These are phyloP conservation scores for Alaudala cheleensis DNA, from an alignment of 2,113 vertebrate species.

Conservation along the genomic window DNA sequence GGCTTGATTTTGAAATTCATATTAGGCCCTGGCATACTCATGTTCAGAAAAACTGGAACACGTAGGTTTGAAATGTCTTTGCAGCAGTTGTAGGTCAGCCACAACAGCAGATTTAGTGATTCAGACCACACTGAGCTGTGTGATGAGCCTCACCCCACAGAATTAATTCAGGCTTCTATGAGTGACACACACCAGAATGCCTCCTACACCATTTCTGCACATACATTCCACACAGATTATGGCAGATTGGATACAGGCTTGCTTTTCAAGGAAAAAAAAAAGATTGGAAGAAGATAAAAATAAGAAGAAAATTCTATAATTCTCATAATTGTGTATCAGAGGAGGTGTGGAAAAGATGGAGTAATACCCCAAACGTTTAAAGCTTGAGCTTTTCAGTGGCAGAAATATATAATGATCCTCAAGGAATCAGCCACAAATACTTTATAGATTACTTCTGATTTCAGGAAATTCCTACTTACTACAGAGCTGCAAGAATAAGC, in stretches of 20 bases:
- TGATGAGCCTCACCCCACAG: not conserved
- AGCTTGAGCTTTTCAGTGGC: not conserved
- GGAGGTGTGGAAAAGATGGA: not conserved
- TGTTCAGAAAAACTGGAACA: not conserved
- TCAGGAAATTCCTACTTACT: not conserved
- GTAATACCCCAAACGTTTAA: not conserved
- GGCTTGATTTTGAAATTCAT: slow-evolving; percentile 11
- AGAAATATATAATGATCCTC: not conserved
- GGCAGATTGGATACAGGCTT: not conserved
- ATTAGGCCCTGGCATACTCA: not conserved
- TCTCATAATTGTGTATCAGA: not conserved
- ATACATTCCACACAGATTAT: not conserved
- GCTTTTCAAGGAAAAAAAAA: not conserved
- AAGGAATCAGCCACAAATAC: not conserved
- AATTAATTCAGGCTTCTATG: not conserved
- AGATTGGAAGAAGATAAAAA: not conserved
- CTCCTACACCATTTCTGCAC: not conserved
- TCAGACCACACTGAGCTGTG: not conserved
- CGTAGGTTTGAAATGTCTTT: slow-evolving; percentile 14
- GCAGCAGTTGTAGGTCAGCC: not conserved
- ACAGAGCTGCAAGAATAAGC: not conserved
- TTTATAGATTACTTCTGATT: not conserved
- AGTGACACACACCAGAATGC: not conserved
- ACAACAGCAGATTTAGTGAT: not conserved
- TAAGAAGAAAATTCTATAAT: not conserved